Evolutionary conservation across 2,888 invertebrate genomes (phyloP).

Genomic region (Lucinisca nassula): DNA sequence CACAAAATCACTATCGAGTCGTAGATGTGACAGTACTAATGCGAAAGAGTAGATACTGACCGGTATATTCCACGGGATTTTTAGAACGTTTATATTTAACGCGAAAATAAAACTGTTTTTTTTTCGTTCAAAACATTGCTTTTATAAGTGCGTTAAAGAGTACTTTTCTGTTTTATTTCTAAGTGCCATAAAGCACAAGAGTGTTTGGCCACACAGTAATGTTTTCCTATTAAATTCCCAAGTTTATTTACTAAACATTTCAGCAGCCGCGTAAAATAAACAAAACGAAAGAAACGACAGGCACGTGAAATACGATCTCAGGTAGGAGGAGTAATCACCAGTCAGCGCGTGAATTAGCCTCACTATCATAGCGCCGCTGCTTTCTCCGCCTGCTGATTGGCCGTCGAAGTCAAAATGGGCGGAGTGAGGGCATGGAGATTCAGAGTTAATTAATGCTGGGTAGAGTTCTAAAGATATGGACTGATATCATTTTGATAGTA

Average conservation of each 20-base stretch:
- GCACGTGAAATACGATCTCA: neutral
- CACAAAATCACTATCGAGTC: no score
- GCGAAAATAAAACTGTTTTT: no score
- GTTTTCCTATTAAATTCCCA: neutral
- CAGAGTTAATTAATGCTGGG: conserved; percentile 15
- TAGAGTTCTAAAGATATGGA: conserved; percentile 13
- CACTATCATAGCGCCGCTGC: neutral
- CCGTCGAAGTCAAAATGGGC: neutral
- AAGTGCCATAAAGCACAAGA: neutral
- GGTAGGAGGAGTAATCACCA: neutral
- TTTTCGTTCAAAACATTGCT: neutral
- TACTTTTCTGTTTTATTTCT: neutral
- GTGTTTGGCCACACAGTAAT: conserved; percentile 15
- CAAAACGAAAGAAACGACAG: conserved; percentile 8
- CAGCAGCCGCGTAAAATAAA: conserved; percentile 7
- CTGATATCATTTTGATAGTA: conserved; percentile 21
- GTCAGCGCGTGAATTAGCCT: neutral
- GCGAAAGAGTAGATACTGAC: no score
- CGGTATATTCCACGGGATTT: no score
- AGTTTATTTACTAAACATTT: conserved; percentile 20
- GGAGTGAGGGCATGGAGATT: neutral
- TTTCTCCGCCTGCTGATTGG: neutral
- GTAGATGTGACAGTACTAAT: no score
- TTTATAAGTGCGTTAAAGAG: neutral
- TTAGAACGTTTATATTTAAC: no score